Base-by-base conservation (phyloP, 2,113 vertebrate genomes). In the Xiphophorus couchianus region DNA sequence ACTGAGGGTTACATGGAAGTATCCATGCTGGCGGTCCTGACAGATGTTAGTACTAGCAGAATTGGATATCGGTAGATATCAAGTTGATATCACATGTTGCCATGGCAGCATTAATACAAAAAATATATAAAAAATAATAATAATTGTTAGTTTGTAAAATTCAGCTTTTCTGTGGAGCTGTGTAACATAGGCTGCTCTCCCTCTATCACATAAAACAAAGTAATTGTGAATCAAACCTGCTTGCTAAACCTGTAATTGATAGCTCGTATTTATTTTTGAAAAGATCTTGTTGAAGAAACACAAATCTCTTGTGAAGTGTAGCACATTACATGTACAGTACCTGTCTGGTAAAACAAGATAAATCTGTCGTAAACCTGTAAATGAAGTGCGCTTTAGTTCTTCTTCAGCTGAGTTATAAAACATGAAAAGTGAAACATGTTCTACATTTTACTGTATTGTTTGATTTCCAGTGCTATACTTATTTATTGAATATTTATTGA, bases 1-100 rank as follows among this genome's bases (percentile, higher is more conserved):
- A 17, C 44, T 72, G 79, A 67, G 71, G 77, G 73, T 28, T 70
- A 75, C 35, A 30, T 13, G 61, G n/a, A 76, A 35, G 70, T 58
- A 11, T n/a, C 8, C 2, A 58, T 3, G 22, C 51, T 58, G 5
- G 51, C 9, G 25, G 51, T 58, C 51, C 48, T 54, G 48, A 25
- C 48, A n/a, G 51, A 58, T n/a, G 17, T 58, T 22, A 58, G 51
- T n/a, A n/a, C 19, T 25, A 7, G 51, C 22, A 58, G 51, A 58
- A 25, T 10, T 58, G 22, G 25, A 25, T n/a, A 54, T 25, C 22
- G 9, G 5, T 17, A 48, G 44, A 19, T 58, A 58, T 22, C 22
- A 54, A 17, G 44, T 15, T 17, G 44, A 17, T 54, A 54, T 25
- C 51, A 11, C 25, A 58, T n/a, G 22, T 58, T 25, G 19, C 7